Base-by-base conservation (phyloP, 1,140 invertebrate species). In the Hormaphis cornu region DNA sequence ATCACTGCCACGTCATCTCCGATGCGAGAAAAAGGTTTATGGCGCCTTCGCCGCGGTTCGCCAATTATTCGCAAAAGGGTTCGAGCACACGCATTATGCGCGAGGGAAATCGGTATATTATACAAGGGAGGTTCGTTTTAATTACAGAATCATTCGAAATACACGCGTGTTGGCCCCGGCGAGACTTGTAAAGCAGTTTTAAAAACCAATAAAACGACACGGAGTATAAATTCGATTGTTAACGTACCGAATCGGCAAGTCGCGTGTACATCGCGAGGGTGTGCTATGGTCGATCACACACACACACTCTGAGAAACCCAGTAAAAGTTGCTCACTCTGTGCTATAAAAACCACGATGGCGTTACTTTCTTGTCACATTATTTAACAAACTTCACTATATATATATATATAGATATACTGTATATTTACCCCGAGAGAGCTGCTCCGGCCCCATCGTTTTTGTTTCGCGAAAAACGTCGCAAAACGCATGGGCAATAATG, bases 181-280 rank as follows among this genome's bases (percentile, higher is more conserved):
- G 61, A 66, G 61, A 66, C 61, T 66, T 50, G 61, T 66, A 50
- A 66, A 50, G 44, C 61, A 16, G 44, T 66, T 66, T 66, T 66
- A 66, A 66, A 66, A 66, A 66, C 61, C 61, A 20, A 66, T 48
- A 66, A 66, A 66, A 66, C 61, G 61, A 66, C 61, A 66, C 44
- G 30, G 61, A 3, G 18, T 66, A 66, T 66, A 66, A 66, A 66
- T 66, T 50, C 35, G 61, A 66, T 66, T 66, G 44, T 66, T 66
- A 66, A 66, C 61, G 61, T 66, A 48, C 42, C 61, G 61, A 20
- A 66, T 66, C 61, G 61, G 28, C 33, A 50, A 50, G 44, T 63
- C 40, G 9, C 12, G 59, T 48, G n/a, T n/a, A n/a, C n/a, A n/a
- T n/a, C n/a, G n/a, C 24, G 33, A 56, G 53, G 33, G 53, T 37